Base-by-base conservation (phyloP, 2,797 vertebrate genomes). In the Cynodonichthys magdalenae region DNA sequence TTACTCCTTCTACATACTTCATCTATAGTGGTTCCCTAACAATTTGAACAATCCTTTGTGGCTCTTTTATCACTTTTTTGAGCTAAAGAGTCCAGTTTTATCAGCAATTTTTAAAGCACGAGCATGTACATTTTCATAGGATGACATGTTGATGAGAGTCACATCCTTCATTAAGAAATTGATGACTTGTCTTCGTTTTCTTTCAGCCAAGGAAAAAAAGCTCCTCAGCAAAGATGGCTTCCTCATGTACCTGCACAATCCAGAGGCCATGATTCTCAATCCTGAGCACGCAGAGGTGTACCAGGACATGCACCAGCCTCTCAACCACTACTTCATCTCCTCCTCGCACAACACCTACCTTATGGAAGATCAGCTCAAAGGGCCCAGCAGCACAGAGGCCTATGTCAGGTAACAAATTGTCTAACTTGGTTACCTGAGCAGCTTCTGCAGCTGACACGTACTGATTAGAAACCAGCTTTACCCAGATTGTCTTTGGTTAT, bases 301-400 rank as follows among this genome's bases (percentile, higher is more conserved):
- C 90, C 97, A 99, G 91, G 96, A 99, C 84, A 99, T 99, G 98
- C 93, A 69, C 28, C 94, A 94, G 45, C 97, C 98, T 0, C 95
- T 99, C 71, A 96, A 90, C 76, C 94, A 97, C 90, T 99, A 99
- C 88, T 94, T 96, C 66, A 96, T 99, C 86, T 99, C 97, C 2
- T 98, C 98, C 48, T 99, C 98, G 0, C 98, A 99, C 90, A 99
- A 99, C 80, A 99, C 97, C 45, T 99, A 99, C 88, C 94, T 99
- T 45, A 90, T 94, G 92, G 95, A 97, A 73, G 97, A 99, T 84
- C 98, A 99, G 91, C 89, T 99, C 42, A 95, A 84, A 9, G 98
- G 97, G 20, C 95, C 96, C 41, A 99, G 98, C 93, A 99, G 96
- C 87, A 96, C 95, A 0, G 96, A 99, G 74, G 98, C 95, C 63